These are phyloP conservation scores for Limosa lapponica DNA, from an alignment of 2,797 vertebrate genomes.

Conservation along the genomic window DNA sequence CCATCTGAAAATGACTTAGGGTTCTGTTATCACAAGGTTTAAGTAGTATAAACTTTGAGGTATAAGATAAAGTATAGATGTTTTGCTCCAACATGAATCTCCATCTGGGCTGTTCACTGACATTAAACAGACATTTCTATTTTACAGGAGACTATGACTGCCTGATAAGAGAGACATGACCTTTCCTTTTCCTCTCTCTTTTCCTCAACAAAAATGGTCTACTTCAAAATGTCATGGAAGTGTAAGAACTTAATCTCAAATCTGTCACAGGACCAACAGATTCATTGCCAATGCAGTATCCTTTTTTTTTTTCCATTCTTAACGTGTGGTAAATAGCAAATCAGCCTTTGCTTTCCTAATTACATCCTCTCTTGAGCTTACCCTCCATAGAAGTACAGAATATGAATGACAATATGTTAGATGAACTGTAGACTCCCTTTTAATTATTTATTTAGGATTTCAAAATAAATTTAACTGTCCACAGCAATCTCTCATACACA, in stretches of 20 bases:
- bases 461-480: background rate
- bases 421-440: background rate
- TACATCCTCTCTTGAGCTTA: background rate
- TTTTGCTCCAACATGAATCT: conserved; percentile 62
- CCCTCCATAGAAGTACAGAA: background rate
- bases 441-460: background rate
- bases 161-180: conserved; percentile 74
- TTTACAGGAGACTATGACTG: conserved; percentile 74
- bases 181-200: conserved; percentile 71
- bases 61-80: conserved; percentile 39
- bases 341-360: background rate
- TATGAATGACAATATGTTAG: background rate
- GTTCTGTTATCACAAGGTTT: conserved; percentile 54
- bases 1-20: conserved; percentile 16
- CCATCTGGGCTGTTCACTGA: conserved; percentile 72
- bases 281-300: conserved; percentile 53
- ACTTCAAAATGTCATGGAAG: conserved; percentile 75
- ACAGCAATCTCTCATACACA: background rate
- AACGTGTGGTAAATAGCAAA: background rate
- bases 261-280: conserved; percentile 68
- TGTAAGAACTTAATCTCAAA: conserved; percentile 74
- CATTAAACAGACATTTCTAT: conserved; percentile 81
- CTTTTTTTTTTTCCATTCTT: background rate
- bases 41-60: conserved; percentile 40
- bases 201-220: conserved; percentile 70